Conservation (phyloP, 2,797 vertebrate genomes). For the Myotis findleyi region DNA sequence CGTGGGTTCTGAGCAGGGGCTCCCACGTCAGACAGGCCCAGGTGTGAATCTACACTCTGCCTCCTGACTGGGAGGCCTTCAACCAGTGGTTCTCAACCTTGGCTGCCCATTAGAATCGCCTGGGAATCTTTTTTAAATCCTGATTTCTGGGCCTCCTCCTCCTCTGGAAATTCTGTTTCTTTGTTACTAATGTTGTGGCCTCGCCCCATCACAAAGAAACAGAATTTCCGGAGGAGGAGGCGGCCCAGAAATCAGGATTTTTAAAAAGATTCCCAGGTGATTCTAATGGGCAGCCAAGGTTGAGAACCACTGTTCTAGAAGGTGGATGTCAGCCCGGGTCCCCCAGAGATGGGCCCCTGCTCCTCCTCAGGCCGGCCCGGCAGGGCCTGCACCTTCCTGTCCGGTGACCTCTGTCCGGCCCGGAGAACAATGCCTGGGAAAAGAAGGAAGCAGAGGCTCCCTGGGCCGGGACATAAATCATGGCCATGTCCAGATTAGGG, state of each 20-base stretch:
- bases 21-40: background rate
- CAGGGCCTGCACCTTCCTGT: conserved; percentile 16
- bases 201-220: too few relatives aligned
- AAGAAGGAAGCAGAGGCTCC: conserved; percentile 26
- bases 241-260: too few relatives aligned
- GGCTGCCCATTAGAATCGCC: too few relatives aligned
- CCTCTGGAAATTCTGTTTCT: too few relatives aligned
- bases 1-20: background rate
- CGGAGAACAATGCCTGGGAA: conserved; percentile 58
- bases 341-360: background rate
- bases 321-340: background rate
- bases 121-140: too few relatives aligned
- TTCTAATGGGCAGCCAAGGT: too few relatives aligned
- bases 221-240: too few relatives aligned
- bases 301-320: background rate
- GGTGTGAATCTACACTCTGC: fast-evolving
- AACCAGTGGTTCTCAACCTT: too few relatives aligned
- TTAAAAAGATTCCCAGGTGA: too few relatives aligned
- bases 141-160: too few relatives aligned
- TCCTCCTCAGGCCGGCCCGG: background rate
- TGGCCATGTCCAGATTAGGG: background rate
- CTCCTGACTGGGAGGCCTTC: background rate
- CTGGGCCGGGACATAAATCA: background rate
- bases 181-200: too few relatives aligned
- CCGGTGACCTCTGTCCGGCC: conserved; percentile 3